Percentiles rank a stretch among this genome's conserved stretches.
Evolutionary conservation across 2,113 vertebrate species (phyloP).

Genomic region (Lophochroa leadbeateri): DNA sequence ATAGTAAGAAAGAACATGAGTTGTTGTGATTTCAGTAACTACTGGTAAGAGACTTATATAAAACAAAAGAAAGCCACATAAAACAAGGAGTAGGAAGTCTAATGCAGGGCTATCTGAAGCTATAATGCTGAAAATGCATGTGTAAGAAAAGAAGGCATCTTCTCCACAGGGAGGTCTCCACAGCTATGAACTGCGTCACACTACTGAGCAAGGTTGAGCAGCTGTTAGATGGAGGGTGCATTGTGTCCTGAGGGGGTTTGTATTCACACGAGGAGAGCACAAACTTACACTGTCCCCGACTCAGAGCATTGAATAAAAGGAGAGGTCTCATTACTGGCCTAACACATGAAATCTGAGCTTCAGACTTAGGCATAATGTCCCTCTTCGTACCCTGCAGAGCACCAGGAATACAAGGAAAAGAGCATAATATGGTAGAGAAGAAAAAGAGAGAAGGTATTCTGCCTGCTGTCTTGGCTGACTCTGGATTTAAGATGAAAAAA

Average conservation of each 20-base stretch:
- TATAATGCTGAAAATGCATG: neutral
- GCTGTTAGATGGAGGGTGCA: neutral
- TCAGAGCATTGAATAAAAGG: neutral
- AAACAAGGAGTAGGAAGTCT: neutral
- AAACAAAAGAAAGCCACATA: neutral
- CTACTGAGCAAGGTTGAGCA: neutral
- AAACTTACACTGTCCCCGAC: fast-evolving
- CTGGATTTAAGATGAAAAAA: neutral
- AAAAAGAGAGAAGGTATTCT: neutral
- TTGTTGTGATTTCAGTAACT: neutral
- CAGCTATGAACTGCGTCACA: fast-evolving
- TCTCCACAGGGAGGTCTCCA: neutral
- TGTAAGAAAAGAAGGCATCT: neutral
- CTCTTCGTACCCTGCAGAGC: neutral
- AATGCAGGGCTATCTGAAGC: neutral
- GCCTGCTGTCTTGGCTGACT: neutral
- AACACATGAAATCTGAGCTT: neutral
- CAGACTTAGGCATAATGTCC: neutral
- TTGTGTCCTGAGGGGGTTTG: neutral
- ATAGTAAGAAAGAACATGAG: neutral
- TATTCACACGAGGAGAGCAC: neutral
- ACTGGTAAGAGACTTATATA: neutral
- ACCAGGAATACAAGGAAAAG: neutral
- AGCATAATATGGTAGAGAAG: neutral
- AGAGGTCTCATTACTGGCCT: neutral